Percentiles rank a stretch among this genome's conserved stretches.
Conservation (phyloP, 2,113 vertebrate species). For the Coryphaenoides rupestris region DNA sequence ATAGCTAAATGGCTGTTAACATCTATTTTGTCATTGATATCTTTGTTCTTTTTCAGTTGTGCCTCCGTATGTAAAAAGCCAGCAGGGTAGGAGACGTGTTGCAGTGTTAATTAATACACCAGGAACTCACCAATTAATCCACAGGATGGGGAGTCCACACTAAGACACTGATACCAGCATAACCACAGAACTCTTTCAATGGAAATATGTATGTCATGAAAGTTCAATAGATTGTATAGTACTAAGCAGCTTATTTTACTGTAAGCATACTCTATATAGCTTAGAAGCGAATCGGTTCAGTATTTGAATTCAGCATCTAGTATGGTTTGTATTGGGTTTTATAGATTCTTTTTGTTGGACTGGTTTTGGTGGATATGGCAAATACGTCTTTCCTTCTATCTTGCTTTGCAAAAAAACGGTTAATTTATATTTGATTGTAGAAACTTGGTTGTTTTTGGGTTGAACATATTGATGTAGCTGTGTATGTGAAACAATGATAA, state of each 20-base stretch:
- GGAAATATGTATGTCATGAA: slow-evolving; percentile 16
- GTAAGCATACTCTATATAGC: slow-evolving; percentile 16
- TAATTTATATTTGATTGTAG: slow-evolving; percentile 48
- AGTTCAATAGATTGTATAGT: too few relatives aligned
- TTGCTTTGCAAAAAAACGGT: slow-evolving; percentile 38
- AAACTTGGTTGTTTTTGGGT: slow-evolving; percentile 37
- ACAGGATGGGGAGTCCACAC: slow-evolving; percentile 1
- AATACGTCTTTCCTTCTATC: slow-evolving; percentile 19
- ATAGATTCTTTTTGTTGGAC: slow-evolving; percentile 11
- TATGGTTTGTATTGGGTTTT: too few relatives aligned
- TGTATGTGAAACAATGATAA: slow-evolving; percentile 60
- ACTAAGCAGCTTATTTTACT: too few relatives aligned
- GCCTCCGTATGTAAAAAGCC: slow-evolving; percentile 1
- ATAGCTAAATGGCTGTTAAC: slow-evolving; percentile 36
- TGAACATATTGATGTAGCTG: slow-evolving; percentile 51
- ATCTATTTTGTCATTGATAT: slow-evolving; percentile 44
- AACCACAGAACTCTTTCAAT: slow-evolving; percentile 31
- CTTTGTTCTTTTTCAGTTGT: slow-evolving; percentile 6
- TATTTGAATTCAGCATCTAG: slow-evolving; percentile 6
- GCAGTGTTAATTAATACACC: slow-evolving; percentile 4
- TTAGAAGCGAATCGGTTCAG: too few relatives aligned
- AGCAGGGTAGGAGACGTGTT: slow-evolving; percentile 39
- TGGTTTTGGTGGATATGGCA: slow-evolving; percentile 24
- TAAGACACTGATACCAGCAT: slow-evolving; percentile 46
- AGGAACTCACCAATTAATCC: slow-evolving; percentile 18